Evolutionary conservation across 1,140 invertebrate genomes (phyloP), one percentile per base, ranked within the genome.

Genomic region (Zophobas morio): DNA sequence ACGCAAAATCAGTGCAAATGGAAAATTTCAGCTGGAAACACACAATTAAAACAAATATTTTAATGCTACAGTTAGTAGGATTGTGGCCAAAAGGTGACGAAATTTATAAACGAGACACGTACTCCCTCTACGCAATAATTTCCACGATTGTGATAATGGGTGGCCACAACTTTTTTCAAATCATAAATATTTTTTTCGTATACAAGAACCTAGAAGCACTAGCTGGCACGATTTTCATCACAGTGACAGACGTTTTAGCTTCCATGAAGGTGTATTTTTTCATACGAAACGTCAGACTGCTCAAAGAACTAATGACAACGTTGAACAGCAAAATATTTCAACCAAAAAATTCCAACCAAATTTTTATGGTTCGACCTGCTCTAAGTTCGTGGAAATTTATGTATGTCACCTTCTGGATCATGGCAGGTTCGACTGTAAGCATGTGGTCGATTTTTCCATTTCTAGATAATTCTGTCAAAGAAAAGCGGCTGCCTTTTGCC

Each of bases 401-500:
- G 42, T 46, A 46, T 46, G 0, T 46, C 3, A 8, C 8, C 3
- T 46, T 46, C 8, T 46, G 42, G 3, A 8, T 3, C 3, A 3
- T 46, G 42, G 42, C 8, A 8, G 42, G 3, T 3, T 4, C 42
- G 8, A 46, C 42, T 46, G 3, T 60, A 39, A 1, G 6, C 4
- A 60, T 60, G 35, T 60, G 56, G 56, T 36, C 56, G n/a, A 35
- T 60, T n/a, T 60, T 36, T 36, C 56, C 56, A 39, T 35, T 60
- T 1, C 35, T 60, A 60, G 8, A 60, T 36, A 37, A 60, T 35
- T 39, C 56, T 8, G 36, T 33, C 8, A 8, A 36, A 3, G 3
- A 35, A 2, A 60, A 3, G 37, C 1, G 3, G 35, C 47, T 72
- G n/a, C 70, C 70, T 6, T 53, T 72, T 6, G 6, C 51, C 6